Conservation (phyloP, 2,888 invertebrate genomes). For the Drosophila affinis region DNA sequence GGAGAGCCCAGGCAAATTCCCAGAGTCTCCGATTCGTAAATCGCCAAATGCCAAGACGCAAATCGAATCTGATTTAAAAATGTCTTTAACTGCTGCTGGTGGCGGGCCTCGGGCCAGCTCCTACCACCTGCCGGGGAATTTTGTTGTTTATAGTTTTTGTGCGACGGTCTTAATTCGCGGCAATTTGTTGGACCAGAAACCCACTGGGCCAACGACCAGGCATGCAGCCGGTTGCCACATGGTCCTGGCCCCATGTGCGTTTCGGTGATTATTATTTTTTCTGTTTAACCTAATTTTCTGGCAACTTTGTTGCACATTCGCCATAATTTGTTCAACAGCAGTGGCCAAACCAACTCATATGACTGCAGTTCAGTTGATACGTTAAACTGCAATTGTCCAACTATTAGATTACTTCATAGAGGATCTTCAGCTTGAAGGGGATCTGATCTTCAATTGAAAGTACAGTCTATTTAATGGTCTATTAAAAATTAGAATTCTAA, state of each 20-base stretch:
- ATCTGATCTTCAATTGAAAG: too few relatives aligned
- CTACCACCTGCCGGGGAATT: conserved; percentile 64
- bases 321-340: neutral
- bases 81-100: conserved; percentile 39
- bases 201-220: conserved; percentile 28
- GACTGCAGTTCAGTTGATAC: neutral
- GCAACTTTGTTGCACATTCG: conserved; percentile 17
- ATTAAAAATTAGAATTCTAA: too few relatives aligned
- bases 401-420: neutral
- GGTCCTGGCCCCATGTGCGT: conserved; percentile 28
- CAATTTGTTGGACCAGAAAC: conserved; percentile 62
- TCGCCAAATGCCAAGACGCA: conserved; percentile 50
- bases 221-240: conserved; percentile 18
- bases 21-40: conserved; percentile 47
- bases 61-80: conserved; percentile 62
- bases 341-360: neutral
- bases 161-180: conserved; percentile 61
- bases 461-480: too few relatives aligned
- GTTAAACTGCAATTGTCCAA: neutral
- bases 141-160: conserved; percentile 33
- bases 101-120: conserved; percentile 21
- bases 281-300: conserved; percentile 32
- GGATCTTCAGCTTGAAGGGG: too few relatives aligned
- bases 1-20: conserved; percentile 35
- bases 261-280: conserved; percentile 38